Percentiles rank a stretch among this genome's conserved stretches.
Evolutionary conservation across 2,797 vertebrate species (phyloP).

Genomic region (Anisognathus igniventris): DNA sequence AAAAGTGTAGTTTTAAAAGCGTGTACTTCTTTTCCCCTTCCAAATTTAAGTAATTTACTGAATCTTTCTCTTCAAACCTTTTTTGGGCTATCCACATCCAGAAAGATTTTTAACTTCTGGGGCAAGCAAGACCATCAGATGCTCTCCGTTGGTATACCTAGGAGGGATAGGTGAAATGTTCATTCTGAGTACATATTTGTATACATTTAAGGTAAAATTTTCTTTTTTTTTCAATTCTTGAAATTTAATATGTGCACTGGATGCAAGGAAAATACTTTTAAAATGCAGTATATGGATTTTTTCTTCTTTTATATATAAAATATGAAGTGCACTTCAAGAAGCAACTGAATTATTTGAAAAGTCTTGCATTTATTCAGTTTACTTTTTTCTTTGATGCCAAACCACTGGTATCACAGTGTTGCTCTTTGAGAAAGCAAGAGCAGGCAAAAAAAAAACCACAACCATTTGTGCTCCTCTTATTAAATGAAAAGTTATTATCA

Average conservation of each 20-base stretch:
- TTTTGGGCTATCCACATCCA: neutral
- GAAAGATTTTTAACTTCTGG: neutral
- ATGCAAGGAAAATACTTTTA: neutral
- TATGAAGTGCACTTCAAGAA: neutral
- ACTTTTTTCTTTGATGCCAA: neutral
- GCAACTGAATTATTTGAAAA: neutral
- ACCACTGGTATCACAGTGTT: neutral
- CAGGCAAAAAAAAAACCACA: neutral
- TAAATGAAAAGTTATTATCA: neutral
- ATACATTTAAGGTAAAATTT: neutral
- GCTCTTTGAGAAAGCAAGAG: neutral
- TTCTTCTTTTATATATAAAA: neutral
- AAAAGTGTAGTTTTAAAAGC: neutral
- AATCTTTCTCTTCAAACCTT: neutral
- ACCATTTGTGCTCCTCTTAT: neutral
- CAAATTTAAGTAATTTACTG: neutral
- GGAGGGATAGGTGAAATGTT: neutral
- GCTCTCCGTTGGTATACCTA: neutral
- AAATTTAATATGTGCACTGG: neutral
- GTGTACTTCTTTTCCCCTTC: rapidly evolving
- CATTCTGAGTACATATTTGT: neutral
- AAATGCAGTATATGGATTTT: neutral
- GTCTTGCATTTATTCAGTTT: neutral
- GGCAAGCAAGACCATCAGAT: neutral
- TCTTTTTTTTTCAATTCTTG: neutral